phyloP scores from a whole-genome alignment of 2,113 vertebrate genomes.

The Cyphomyrus discorhynchus region DNA sequence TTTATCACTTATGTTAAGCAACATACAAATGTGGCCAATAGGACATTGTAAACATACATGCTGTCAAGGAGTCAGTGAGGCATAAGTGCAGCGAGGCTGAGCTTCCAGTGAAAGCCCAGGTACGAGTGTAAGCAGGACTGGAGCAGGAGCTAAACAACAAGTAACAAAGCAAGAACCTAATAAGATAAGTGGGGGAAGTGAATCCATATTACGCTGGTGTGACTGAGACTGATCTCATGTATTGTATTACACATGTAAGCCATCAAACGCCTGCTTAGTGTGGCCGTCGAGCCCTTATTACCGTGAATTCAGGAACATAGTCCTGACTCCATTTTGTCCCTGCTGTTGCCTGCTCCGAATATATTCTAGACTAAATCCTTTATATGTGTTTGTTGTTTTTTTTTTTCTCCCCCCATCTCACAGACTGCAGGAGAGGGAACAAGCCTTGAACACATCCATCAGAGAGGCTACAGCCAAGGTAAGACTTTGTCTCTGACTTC shows the following conservation, averaged over 20 bases:
- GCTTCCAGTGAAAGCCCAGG: background rate
- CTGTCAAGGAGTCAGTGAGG: background rate
- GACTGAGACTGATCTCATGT: background rate
- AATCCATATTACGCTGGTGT: background rate
- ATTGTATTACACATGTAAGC: background rate
- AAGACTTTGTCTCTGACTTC: conserved; percentile 46
- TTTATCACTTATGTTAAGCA: too few relatives aligned
- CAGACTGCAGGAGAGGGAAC: conserved; percentile 77
- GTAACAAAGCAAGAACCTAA: background rate
- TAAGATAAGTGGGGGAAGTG: background rate
- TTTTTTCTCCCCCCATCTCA: conserved; percentile 35
- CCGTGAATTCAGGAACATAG: background rate
- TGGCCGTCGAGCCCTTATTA: background rate
- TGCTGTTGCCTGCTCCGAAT: background rate
- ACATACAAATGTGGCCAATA: background rate
- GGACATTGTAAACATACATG: background rate
- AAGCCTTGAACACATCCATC: conserved; percentile 62
- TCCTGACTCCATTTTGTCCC: background rate
- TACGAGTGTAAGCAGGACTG: background rate
- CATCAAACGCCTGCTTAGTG: background rate
- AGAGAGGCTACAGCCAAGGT: conserved; percentile 78
- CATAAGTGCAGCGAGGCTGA: background rate
- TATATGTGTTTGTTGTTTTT: conserved; percentile 22
- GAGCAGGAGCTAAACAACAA: background rate
- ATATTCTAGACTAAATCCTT: background rate